A percentile compares a stretch with the other conserved stretches of the same genome.
Conservation (phyloP, 1,140 invertebrate genomes). For the Temnothorax longispinosus region DNA sequence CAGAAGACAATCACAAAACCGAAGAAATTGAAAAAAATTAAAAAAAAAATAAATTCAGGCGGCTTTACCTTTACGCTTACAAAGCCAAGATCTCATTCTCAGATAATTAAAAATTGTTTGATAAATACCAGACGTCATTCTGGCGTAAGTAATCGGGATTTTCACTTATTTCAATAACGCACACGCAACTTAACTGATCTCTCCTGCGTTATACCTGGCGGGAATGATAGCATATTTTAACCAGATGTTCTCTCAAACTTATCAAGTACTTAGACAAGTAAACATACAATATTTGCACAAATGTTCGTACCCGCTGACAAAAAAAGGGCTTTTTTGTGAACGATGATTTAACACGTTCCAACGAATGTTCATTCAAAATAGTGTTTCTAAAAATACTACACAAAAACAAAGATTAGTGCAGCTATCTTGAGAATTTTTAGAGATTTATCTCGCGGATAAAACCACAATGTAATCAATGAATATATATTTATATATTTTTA, state of each 20-base stretch:
- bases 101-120: conserved; percentile 72
- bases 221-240: conserved; percentile 65
- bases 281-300: conserved; percentile 80
- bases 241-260: conserved; percentile 66
- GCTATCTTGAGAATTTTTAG: conserved; percentile 6
- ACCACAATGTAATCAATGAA: neutral
- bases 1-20: neutral
- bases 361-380: neutral
- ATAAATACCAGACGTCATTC: conserved; percentile 71
- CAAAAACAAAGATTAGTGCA: neutral
- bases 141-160: conserved; percentile 53
- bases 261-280: conserved; percentile 75
- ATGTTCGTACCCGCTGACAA: conserved; percentile 62
- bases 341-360: neutral
- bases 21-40: neutral
- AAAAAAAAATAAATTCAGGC: neutral
- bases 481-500: too few species aligned
- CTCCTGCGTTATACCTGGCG: conserved; percentile 50
- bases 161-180: conserved; percentile 71
- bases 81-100: conserved; percentile 72
- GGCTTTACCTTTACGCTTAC: conserved; percentile 74
- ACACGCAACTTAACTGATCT: conserved; percentile 62
- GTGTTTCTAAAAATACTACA: neutral
- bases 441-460: neutral
- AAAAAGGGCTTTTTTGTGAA: conserved; percentile 9